Evolutionary conservation across 2,888 invertebrate genomes (phyloP), one percentile per base, ranked within the genome.

Genomic region (Tipula confusa): DNA sequence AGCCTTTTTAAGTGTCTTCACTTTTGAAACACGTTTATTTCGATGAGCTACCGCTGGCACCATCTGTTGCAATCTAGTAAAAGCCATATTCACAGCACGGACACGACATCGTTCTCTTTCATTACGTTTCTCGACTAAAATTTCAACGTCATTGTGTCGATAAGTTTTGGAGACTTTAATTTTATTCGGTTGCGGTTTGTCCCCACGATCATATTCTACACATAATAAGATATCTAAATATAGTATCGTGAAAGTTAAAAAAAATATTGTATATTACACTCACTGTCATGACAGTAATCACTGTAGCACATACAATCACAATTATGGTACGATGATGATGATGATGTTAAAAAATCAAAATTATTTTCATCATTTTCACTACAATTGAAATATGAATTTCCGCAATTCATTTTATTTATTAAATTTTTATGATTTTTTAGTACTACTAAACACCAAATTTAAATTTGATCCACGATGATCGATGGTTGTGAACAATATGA

Each of bases 21-120:
- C 93, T 88, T 93, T 93, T 85, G 93, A 93, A 82, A 93, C 88
- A 82, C 92, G 87, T 86, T 92, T 92, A 79, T 90, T 91, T 85
- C 91, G 91, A 85, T 87, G 86, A 85, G 91, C 91, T 84, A 92
- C 91, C 84, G 91, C 89, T 3, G 93, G 93, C 64, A 93, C 91
- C 85, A 91, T 91, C 87, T 91, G 91, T 82, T 92, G 90, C 64
- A 93, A 89, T 83, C 90, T 89, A 1, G 90, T 87, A 88, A 93
- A 93, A 38, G 93, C 93, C 84, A 88, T 89, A 88, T 93, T 93
- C 85, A 93, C 93, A 13, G 93, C 92, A 87, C 93, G 92, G 1
- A 82, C 82, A n/a, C 82, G n/a, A 36, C 11, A 33, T 11, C 82
- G 82, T 82, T 82, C 82, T 33, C 82, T 31, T 82, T 29, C 82